Percentiles rank a stretch among this genome's conserved stretches.
These are phyloP conservation scores for Saguinus midas DNA, from an alignment of 2,113 vertebrate species.

Conservation along the genomic window DNA sequence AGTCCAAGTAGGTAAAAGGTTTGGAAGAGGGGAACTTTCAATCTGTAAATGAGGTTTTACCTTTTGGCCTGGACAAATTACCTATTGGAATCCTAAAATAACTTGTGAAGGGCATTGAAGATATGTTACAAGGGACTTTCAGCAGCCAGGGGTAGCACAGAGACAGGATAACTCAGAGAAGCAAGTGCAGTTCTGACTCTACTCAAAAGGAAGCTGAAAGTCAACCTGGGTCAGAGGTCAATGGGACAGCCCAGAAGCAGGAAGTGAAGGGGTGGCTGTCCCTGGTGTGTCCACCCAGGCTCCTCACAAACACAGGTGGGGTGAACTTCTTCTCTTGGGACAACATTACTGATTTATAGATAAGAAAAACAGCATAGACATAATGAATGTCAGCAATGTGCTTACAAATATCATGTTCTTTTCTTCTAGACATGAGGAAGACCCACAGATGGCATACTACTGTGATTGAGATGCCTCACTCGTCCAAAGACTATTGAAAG, in stretches of 20 bases:
- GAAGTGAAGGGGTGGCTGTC: too few relatives aligned
- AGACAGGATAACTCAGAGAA: background rate
- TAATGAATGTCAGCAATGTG: background rate
- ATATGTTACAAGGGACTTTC: too few relatives aligned
- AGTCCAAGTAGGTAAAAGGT: background rate
- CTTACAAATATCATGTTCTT: background rate
- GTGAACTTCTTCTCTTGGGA: too few relatives aligned
- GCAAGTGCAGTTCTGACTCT: rapidly evolving
- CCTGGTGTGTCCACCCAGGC: rapidly evolving
- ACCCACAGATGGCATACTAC: rapidly evolving
- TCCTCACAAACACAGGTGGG: too few relatives aligned
- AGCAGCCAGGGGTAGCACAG: too few relatives aligned
- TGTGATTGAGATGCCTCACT: background rate
- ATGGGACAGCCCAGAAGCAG: rapidly evolving
- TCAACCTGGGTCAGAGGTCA: background rate
- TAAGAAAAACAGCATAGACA: background rate
- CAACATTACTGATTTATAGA: background rate
- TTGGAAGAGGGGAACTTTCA: background rate
- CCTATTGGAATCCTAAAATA: too few relatives aligned
- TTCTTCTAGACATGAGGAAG: background rate
- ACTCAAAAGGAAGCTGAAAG: background rate
- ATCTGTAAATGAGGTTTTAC: background rate
- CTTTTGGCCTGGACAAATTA: background rate
- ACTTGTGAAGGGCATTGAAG: rapidly evolving
- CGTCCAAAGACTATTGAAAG: background rate